A percentile compares a stretch with the other conserved stretches of the same genome.
Evolutionary conservation across 2,888 invertebrate genomes (phyloP).

Genomic region (Drosophila picticornis): DNA sequence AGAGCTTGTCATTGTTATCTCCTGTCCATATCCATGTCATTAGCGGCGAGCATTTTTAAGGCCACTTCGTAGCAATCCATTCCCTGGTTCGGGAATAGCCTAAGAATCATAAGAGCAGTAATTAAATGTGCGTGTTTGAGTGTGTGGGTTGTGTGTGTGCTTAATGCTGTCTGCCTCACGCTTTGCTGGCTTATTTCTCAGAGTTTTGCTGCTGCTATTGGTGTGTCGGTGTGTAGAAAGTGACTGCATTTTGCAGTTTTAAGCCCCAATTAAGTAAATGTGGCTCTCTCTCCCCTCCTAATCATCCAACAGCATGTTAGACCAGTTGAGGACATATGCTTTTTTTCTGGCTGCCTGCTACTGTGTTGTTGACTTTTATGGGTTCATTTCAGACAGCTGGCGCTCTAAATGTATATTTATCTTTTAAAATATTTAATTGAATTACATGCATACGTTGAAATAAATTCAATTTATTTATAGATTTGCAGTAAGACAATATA

Average conservation of each 20-base stretch:
- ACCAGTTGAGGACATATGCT: slow-evolving; percentile 5
- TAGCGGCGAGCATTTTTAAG: slow-evolving; percentile 5
- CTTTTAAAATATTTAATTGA: slow-evolving; percentile 9
- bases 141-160: slow-evolving; percentile 8
- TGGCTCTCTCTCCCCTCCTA: background rate
- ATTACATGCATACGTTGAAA: background rate
- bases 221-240: slow-evolving; percentile 15
- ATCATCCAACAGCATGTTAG: background rate
- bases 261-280: slow-evolving; percentile 74
- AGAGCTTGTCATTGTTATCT: background rate
- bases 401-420: background rate
- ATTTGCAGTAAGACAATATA: background rate
- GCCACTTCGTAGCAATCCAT: slow-evolving; percentile 11
- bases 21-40: background rate
- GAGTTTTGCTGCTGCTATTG: slow-evolving; percentile 45
- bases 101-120: slow-evolving; percentile 7
- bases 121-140: background rate
- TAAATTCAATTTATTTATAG: background rate
- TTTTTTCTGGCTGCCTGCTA: background rate
- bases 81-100: slow-evolving; percentile 10
- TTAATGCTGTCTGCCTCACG: slow-evolving; percentile 19
- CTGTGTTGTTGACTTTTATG: slow-evolving; percentile 25
- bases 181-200: slow-evolving; percentile 63
- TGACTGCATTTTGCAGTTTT: slow-evolving; percentile 59
- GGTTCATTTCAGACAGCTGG: slow-evolving; percentile 2